These are phyloP conservation scores for Orcinus orca DNA, from an alignment of 2,113 vertebrate genomes.

Conservation along the genomic window DNA sequence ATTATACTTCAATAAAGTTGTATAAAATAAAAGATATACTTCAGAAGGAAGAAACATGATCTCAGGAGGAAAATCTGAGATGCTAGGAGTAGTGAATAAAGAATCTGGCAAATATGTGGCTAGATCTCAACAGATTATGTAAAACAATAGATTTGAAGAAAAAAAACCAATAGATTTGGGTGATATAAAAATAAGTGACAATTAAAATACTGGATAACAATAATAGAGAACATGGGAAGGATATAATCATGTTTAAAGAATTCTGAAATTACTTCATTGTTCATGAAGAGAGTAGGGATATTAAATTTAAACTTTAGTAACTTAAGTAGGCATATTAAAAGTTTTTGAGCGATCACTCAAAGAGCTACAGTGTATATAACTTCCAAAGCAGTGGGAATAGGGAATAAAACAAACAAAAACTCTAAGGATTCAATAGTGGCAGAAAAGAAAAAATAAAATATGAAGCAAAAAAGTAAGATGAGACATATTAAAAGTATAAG, in stretches of 20 bases:
- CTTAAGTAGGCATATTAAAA: background rate
- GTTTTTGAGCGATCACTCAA: background rate
- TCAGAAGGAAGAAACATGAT: background rate
- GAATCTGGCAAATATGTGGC: background rate
- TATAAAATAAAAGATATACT: background rate
- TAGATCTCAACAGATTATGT: background rate
- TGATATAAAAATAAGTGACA: background rate
- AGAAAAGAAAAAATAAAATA: background rate
- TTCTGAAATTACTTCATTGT: background rate
- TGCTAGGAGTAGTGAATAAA: background rate
- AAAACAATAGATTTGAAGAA: background rate
- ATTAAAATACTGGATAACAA: background rate
- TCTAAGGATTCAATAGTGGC: background rate
- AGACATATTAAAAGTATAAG: background rate
- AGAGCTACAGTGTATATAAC: background rate
- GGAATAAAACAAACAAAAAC: constrained; percentile 3
- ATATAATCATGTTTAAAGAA: background rate
- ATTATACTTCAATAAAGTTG: too few species aligned
- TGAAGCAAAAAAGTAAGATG: background rate
- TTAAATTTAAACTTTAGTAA: constrained; percentile 25
- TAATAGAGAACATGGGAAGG: background rate
- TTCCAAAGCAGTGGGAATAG: background rate
- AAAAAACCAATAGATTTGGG: background rate
- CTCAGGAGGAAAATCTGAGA: background rate
- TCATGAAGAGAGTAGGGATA: background rate